Base-by-base conservation (phyloP, 2,113 vertebrate genomes). In the Cyanoramphus novaezelandiae region DNA sequence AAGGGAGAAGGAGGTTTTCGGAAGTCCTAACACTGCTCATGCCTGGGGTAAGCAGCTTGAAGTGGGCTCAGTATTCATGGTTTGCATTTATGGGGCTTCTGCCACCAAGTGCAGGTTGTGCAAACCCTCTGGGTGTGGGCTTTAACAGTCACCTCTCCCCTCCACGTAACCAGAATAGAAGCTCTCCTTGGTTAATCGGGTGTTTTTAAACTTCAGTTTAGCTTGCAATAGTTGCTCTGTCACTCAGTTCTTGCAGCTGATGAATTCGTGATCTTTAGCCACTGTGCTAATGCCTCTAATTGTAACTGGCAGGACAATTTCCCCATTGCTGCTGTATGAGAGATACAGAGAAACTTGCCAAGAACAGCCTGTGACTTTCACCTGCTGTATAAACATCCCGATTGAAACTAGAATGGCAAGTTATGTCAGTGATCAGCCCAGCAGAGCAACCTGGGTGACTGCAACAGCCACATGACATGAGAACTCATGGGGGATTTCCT, bases 261-360 rank as follows among this genome's bases (percentile, higher is more conserved):
- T 86, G 59, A 80, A 87, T 97, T 82, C 2, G 25, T 95, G 95
- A 94, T 93, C 91, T 95, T 97, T 79, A 49, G 62, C 75, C 41
- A 19, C 67, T 39, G 15, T 47, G 24, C 62, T 79, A 82, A 88
- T 72, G n/a, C 28, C 59, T 92, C 82, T 95, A 81, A 81, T 88
- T 86, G 77, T 87, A 84, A 92, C 71, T 90, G 91, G 90, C 91
- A 95, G 88, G 84, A 84, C 74, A 87, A 88, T 93, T 88, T 93
- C 76, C 76, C 64, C 4, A 2, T 65, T 83, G 83, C 81, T 78
- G 17, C 71, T 81, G 52, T 63, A 17, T 2, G 29, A 57, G 86
- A 52, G 43, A 49, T 49, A 50, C 50, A 79, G 50, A 91, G 79
- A 60, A 94, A 64, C 74, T 93, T 4, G 19, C 86, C 71, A 83